These are phyloP conservation scores for Schizopygopsis pylzovi DNA, from an alignment of 2,797 vertebrate genomes.

Conservation along the genomic window DNA sequence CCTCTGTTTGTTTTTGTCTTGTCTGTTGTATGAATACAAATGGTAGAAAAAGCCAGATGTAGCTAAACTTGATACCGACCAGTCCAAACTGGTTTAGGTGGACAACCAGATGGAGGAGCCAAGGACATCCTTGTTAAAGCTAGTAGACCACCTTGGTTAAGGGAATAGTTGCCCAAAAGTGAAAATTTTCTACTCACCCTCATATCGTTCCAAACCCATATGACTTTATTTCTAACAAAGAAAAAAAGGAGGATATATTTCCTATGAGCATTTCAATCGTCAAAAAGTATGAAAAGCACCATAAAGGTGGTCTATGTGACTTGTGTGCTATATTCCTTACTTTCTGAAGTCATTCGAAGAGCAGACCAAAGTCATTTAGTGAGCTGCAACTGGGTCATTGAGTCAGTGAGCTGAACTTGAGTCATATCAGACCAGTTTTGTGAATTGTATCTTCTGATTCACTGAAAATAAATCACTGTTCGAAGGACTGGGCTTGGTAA, in stretches of 20 bases:
- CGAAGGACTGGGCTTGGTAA: background rate
- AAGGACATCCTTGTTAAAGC: background rate
- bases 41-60: background rate
- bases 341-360: background rate
- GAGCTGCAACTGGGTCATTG: background rate
- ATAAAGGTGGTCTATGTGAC: background rate
- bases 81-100: background rate
- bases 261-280: background rate
- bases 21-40: background rate
- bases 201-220: background rate
- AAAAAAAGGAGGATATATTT: background rate
- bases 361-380: background rate
- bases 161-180: background rate
- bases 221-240: background rate
- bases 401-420: background rate
- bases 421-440: background rate
- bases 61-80: background rate
- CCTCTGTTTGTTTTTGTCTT: slow-evolving; percentile 5
- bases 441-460: background rate
- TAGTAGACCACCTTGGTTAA: background rate
- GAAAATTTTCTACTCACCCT: background rate
- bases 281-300: slow-evolving; percentile 2
- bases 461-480: background rate
- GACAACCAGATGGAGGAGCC: background rate
- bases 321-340: background rate